Base-by-base conservation (phyloP, 2,888 invertebrate species). In the Caradrina kadenii region DNA sequence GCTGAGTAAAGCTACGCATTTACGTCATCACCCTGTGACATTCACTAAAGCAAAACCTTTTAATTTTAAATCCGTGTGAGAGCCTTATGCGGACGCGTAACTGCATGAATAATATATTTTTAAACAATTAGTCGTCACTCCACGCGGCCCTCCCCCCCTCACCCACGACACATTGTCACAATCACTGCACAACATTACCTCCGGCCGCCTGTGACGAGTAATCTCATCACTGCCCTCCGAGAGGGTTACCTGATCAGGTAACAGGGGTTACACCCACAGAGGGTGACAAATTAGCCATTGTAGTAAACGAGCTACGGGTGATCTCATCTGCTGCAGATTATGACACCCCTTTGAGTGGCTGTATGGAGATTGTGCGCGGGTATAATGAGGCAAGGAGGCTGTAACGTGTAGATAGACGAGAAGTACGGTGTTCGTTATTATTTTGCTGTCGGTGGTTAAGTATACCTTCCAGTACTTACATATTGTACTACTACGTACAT, bases 221-320 rank as follows among this genome's bases (percentile, higher is more conserved):
- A 89, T 87, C 80, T 82, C 86, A 89, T 88, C 82, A 83, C 79
- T 76, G 84, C 82, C 86, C 85, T 81, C 77, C 61, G 71, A 55
- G 82, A 71, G 84, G 61, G 68, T 55, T 55, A 76, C 85, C 82
- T 83, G 84, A 80, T 83, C 84, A 84, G 84, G 84, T 71, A 65
- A 39, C 35, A 15, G 39, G 69, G 70, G 70, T 79, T 80, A 61
- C 48, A 48, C n/a, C 26, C 31, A 39, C 54, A 21, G 59, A 62
- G 73, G 85, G 82, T 48, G 72, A 76, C 79, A 81, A 81, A 83
- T 84, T 85, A 85, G 69, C 78, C 52, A 76, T 85, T 83, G 73
- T 78, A 17, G 54, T 65, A 52, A 82, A 82, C 74, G 73, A 74
- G 71, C 55, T 54, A 54, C 58, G 63, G 42, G 65, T 69, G 72